Conservation (phyloP, 2,888 invertebrate genomes). For the Automeris io region DNA sequence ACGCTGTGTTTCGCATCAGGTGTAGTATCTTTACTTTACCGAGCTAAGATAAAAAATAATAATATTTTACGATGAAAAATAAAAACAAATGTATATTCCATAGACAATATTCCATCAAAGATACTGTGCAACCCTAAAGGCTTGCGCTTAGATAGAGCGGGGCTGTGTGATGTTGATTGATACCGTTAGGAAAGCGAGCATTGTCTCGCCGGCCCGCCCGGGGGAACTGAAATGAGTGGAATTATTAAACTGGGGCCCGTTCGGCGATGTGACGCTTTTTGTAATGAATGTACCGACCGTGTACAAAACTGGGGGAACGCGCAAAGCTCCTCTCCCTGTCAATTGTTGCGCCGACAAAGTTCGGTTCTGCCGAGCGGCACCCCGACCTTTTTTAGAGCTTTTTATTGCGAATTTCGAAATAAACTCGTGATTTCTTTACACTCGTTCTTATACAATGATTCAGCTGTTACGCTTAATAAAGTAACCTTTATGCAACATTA, state of each 20-base stretch:
- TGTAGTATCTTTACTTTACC: no score
- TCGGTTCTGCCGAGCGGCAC: constrained; percentile 21
- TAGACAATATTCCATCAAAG: neutral
- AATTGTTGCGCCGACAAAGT: constrained; percentile 39
- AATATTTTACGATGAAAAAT: neutral
- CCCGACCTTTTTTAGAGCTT: constrained; percentile 34
- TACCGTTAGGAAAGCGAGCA: constrained; percentile 70
- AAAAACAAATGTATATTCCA: neutral
- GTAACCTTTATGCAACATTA: neutral
- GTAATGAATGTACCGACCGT: constrained; percentile 62
- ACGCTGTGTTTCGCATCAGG: no score
- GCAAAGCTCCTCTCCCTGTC: constrained; percentile 30
- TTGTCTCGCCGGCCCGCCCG: constrained; percentile 59
- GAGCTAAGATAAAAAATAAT: neutral
- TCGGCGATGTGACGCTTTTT: constrained; percentile 69
- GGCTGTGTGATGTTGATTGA: constrained; percentile 76
- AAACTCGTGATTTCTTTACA: constrained; percentile 25
- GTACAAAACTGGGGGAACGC: constrained; percentile 6
- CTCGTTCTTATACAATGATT: constrained; percentile 23
- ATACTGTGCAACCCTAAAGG: constrained; percentile 44
- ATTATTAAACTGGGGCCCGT: constrained; percentile 69
- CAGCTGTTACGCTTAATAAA: constrained; percentile 24
- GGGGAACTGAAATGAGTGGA: constrained; percentile 70
- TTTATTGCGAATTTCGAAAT: constrained; percentile 36
- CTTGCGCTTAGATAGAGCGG: constrained; percentile 41